Evolutionary conservation across 30 jellyfish, hydroid and myxozoan species (phyloP), one percentile per base, ranked within the genome.

Genomic region (Pseudorhiza aurosa): DNA sequence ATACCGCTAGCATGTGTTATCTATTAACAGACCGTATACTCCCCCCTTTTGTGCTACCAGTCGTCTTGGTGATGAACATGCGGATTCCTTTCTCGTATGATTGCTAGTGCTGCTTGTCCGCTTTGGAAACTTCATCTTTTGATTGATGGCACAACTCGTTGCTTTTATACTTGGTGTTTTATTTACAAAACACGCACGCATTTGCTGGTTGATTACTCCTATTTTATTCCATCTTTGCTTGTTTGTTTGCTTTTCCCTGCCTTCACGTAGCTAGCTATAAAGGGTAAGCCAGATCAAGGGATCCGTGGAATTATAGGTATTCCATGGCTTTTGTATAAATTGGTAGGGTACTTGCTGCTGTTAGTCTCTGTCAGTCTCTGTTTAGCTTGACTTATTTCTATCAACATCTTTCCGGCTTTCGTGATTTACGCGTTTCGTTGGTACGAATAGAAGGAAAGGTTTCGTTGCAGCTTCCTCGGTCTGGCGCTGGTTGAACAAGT

Each of bases 271-370:
- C 58, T 37, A 5, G 19, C 17, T 28, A 71, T 71, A 71, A 71
- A 71, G 50, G 85, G 85, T 47, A 50, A 50, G 85, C 72, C 72
- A 71, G 73, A 71, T 71, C 58, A 37, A 19, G 72, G 85, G 59
- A 17, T 53, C 43, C 57, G 62, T 14, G 63, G 80, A 76, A 76
- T 57, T 35, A 76, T 4, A 37, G 26, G 88, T 75, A 76, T 76
- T 57, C 80, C 72, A 14, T 63, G 44, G n/a, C 65, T 65, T 79
- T 79, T 79, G 73, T 71, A 29, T 17, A 46, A 30, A 47, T 25
- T 71, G 29, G 85, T 63, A 57, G 85, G 85, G 15, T 24, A 42
- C 28, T 29, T 46, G 85, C n/a, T 47, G 62, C n/a, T 47, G 62
- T 47, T 7, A 17, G 22, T 6, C n/a, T 7, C n/a, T 26, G 2